Conservation (phyloP, 2,113 vertebrate species). For the Peromyscus maniculatus region DNA sequence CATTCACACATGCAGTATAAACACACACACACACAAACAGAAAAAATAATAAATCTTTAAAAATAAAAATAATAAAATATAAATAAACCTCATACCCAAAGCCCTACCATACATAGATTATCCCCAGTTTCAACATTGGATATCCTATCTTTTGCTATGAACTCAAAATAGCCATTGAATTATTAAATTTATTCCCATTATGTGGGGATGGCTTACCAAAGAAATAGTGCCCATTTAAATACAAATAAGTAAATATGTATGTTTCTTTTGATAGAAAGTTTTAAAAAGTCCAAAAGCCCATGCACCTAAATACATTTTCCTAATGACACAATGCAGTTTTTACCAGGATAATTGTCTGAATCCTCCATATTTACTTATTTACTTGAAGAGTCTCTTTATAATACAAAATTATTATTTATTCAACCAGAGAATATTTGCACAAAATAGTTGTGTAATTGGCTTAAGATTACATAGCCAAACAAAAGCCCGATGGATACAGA, state of each 20-base stretch:
- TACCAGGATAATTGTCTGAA: background rate
- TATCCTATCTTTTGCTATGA: background rate
- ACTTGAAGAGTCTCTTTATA: background rate
- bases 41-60: background rate
- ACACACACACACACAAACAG: background rate
- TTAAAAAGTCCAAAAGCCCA: constrained; percentile 3
- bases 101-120: background rate
- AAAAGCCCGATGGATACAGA: background rate
- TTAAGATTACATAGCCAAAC: background rate
- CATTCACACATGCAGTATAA: background rate
- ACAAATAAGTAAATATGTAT: background rate
- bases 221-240: background rate
- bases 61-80: background rate
- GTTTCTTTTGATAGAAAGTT: background rate
- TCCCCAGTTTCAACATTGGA: background rate
- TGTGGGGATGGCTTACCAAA: background rate
- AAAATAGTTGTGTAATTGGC: background rate
- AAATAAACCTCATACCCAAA: background rate
- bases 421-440: background rate
- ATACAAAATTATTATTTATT: background rate
- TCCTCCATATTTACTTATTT: background rate
- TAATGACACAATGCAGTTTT: background rate
- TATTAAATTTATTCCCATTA: background rate
- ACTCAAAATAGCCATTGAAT: constrained; percentile 17
- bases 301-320: background rate